Conservation (phyloP, 1,140 invertebrate genomes). For the Solenopsis fugax region DNA sequence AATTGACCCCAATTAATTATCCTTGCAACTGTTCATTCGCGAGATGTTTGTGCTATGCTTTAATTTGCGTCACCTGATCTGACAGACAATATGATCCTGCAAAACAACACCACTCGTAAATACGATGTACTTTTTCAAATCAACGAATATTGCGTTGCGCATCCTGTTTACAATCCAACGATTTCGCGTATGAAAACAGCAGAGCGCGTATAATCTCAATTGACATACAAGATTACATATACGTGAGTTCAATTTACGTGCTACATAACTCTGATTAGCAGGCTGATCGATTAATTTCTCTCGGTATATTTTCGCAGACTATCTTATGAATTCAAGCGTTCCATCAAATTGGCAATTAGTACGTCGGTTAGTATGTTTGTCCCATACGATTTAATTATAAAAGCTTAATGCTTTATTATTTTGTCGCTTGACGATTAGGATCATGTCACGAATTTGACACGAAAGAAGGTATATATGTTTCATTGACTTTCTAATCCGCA, state of each 20-base stretch:
- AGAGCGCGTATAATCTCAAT: constrained; percentile 24
- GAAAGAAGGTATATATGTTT: not conserved
- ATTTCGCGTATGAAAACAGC: constrained; percentile 25
- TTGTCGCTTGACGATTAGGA: not conserved
- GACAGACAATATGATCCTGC: constrained; percentile 27
- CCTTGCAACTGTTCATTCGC: not conserved
- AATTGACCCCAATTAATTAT: constrained; percentile 43
- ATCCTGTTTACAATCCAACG: constrained; percentile 6
- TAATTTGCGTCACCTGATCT: constrained; percentile 16
- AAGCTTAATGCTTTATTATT: too few species aligned
- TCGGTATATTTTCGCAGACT: not conserved
- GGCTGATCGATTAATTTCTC: constrained; percentile 16
- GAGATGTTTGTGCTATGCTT: not conserved
- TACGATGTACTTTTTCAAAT: constrained; percentile 31
- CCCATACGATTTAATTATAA: not conserved
- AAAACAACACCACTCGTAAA: constrained; percentile 22
- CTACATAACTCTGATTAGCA: constrained; percentile 12
- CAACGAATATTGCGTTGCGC: constrained; percentile 22
- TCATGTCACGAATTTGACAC: not conserved
- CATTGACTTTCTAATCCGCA: constrained; percentile 4
- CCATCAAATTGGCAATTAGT: not conserved
- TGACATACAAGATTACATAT: constrained; percentile 42
- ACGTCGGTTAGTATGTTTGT: not conserved
- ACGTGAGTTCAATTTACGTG: constrained; percentile 1
- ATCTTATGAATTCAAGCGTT: constrained; percentile 7